Evolutionary conservation across 1,140 invertebrate species (phyloP).

Genomic region (Neodiprion pinetum): DNA sequence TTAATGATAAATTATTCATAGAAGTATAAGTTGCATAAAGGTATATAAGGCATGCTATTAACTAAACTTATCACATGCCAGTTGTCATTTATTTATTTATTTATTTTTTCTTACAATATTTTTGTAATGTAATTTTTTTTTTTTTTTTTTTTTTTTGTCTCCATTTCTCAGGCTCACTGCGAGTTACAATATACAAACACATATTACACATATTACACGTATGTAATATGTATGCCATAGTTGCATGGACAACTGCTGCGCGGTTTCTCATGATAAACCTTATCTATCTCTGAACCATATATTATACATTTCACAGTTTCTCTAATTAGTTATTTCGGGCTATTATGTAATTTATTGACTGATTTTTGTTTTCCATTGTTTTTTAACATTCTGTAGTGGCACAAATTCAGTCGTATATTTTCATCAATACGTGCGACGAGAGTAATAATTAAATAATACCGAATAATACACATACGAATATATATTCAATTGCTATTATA

Average conservation of each 20-base stretch:
- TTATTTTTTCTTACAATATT: not conserved
- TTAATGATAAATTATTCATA: not conserved
- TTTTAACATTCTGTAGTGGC: not conserved
- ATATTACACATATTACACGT: not conserved
- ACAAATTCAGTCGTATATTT: too few relatives aligned
- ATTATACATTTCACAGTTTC: constrained; percentile 54
- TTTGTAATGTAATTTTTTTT: constrained; percentile 9
- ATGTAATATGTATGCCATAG: constrained; percentile 23
- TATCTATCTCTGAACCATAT: constrained; percentile 36
- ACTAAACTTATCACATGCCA: not conserved
- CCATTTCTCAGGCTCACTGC: not conserved
- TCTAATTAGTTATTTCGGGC: constrained; percentile 44
- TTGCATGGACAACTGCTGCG: constrained; percentile 32
- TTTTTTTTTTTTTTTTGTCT: constrained; percentile 16
- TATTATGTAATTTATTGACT: constrained; percentile 42
- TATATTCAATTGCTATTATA: not conserved
- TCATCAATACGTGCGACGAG: too few relatives aligned
- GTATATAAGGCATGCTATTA: not conserved
- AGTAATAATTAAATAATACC: not conserved
- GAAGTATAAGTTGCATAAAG: not conserved
- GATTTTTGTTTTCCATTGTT: not conserved
- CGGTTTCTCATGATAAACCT: constrained; percentile 8
- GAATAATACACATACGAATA: too few relatives aligned
- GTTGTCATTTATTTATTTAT: too few relatives aligned
- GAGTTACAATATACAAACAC: constrained; percentile 4